Conservation (phyloP, 2,113 vertebrate genomes). For the Cranoglanis bouderius region DNA sequence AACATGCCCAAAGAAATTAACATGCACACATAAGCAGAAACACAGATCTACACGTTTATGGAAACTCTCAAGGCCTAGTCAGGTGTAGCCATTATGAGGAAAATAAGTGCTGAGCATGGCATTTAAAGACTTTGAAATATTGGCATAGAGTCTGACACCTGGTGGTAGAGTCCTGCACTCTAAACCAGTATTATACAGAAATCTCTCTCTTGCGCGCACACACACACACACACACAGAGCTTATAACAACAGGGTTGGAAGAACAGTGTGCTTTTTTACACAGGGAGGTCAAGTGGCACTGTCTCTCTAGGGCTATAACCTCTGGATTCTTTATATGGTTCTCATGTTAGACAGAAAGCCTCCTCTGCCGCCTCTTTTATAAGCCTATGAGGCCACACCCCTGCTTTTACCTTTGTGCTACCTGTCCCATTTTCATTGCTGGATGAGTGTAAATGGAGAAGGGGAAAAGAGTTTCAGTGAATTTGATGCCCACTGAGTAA, state of each 20-base stretch:
- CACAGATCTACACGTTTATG: background rate
- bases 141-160: background rate
- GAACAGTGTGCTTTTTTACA: background rate
- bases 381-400: constrained; percentile 44
- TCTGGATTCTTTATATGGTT: constrained; percentile 27
- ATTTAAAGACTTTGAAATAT: constrained; percentile 17
- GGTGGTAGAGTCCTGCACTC: background rate
- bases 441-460: constrained; percentile 28
- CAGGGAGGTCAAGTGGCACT: constrained; percentile 20
- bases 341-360: constrained; percentile 42
- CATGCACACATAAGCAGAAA: background rate
- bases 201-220: no score
- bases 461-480: background rate
- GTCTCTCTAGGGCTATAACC: constrained; percentile 41
- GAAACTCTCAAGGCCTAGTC: background rate
- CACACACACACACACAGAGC: background rate
- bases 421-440: constrained; percentile 21
- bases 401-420: constrained; percentile 33
- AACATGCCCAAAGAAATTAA: background rate
- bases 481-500: background rate
- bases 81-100: constrained; percentile 11
- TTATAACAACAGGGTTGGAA: background rate
- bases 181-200: background rate
- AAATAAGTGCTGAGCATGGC: background rate
- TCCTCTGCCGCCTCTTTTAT: constrained; percentile 52